Evolutionary conservation across 1,140 invertebrate genomes (phyloP), one percentile per base, ranked within the genome.

Genomic region (Aphis gossypii): DNA sequence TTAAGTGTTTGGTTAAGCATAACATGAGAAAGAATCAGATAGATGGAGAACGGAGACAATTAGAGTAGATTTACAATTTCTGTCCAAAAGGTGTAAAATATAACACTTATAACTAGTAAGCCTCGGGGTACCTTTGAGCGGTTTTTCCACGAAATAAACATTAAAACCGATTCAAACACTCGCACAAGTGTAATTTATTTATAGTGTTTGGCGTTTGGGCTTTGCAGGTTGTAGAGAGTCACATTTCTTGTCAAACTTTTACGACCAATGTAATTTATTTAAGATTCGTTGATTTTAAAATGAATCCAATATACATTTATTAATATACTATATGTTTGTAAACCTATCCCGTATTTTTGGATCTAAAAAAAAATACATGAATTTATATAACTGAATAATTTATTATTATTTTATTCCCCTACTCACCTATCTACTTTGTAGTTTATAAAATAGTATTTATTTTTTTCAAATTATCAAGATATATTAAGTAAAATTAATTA

Each of bases 71-170:
- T 92, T 92, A 92, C 48, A 51, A 86, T 93, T 93, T 84, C 82
- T 86, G 92, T 93, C 48, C 35, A 41, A 84, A 93, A 54, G 48
- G n/a, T 86, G 92, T 93, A 93, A 93, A 93, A 93, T 93, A 84
- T 93, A 93, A 86, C 48, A 54, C 48, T 86, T 54, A 76, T 76
- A 44, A 86, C 21, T n/a, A 20, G 51, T 54, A 54, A 56, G 38
- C 48, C 25, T 44, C 9, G 23, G 56, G 90, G n/a, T 93, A 83
- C 46, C 14, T 54, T 54, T 83, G 91, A 51, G 76, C 44, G 25
- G 60, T 14, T 48, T 76, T 82, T 82, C 20, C 35, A 30, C 48
- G 35, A 38, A 86, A 86, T 44, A 86, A 82, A 93, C 68, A 86
- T 86, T 84, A 93, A 38, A 93, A 41, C 82, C 48, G 38, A 93